Evolutionary conservation across 2,888 invertebrate genomes (phyloP), one percentile per base, ranked within the genome.

Genomic region (Pterostichus niger): DNA sequence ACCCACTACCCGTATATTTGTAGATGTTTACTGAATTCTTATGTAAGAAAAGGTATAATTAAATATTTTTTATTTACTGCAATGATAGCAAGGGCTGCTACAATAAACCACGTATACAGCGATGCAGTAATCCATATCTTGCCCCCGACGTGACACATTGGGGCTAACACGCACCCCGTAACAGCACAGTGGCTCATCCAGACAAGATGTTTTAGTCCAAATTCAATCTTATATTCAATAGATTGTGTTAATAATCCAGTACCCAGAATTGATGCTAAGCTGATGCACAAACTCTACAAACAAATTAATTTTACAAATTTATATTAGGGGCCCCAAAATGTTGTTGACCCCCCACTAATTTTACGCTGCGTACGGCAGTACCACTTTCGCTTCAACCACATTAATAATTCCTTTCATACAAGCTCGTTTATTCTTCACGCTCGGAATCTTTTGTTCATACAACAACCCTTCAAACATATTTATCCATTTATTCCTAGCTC

Each of bases 41-140:
- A 24, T 24, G 24, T 24, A 3, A 24, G 24, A 24, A 24, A 24
- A 24, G 3, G 24, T 24, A 24, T 24, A 24, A 24, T 2, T 24
- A 24, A 24, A 24, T 24, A 24, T 24, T 24, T 24, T 59, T 35
- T 59, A 88, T 88, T 88, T 86, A 90, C 94, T 0, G 99, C 99
- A 56, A 99, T 93, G 3, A 98, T 94, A 82, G 98, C 98, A 73
- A 99, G 91, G 1, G 99, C 98, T 86, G 98, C 98, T 77, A 98
- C 97, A 84, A 99, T 93, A 64, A 99, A 99, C 75, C 97, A 98
- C 0, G 99, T 99, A 89, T 98, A 98, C 93, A 94, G 94, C 35
- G 98, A 98, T 83, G 99, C 99, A 86, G 98, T 92, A n/a, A 95
- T 91, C 10, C 99, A 90, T 24, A 98, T 90, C 0, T 99, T 97